Percentiles rank a stretch among this genome's conserved stretches.
phyloP scores from a whole-genome alignment of 2,888 invertebrate species.

The Chromoteleia sp. region DNA sequence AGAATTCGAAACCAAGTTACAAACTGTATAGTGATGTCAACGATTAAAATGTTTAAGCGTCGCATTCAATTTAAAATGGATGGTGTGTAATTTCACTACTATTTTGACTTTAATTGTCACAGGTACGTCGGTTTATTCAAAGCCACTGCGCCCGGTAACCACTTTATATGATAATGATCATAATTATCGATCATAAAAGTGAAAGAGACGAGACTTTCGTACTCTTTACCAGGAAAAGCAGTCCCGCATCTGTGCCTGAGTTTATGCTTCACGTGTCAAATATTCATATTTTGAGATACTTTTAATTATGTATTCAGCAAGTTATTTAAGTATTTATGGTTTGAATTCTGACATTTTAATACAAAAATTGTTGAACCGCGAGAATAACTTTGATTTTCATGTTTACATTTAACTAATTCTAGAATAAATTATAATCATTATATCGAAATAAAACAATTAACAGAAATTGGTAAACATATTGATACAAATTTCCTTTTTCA shows the following conservation, averaged over 20 bases:
- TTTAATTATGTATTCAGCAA: slow-evolving; percentile 45
- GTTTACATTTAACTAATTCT: neutral
- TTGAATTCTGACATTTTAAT: slow-evolving; percentile 14
- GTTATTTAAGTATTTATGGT: slow-evolving; percentile 24
- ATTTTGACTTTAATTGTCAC: slow-evolving; percentile 38
- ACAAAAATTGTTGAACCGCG: neutral
- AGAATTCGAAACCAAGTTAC: neutral
- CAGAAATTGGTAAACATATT: no score
- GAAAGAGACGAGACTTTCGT: slow-evolving; percentile 64
- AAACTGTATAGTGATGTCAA: slow-evolving; percentile 1
- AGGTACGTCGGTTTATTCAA: slow-evolving; percentile 18
- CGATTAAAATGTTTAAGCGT: slow-evolving; percentile 16
- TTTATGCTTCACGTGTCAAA: slow-evolving; percentile 44
- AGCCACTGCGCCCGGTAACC: slow-evolving; percentile 26
- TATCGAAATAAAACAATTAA: no score
- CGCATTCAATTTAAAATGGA: slow-evolving; percentile 18
- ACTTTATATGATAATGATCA: slow-evolving; percentile 65
- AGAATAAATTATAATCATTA: no score
- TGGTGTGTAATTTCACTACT: slow-evolving; percentile 16
- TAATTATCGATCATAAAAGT: slow-evolving; percentile 70
- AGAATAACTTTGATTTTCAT: slow-evolving; percentile 7
- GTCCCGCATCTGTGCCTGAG: slow-evolving; percentile 13
- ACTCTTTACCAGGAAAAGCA: slow-evolving; percentile 55
- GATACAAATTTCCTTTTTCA: no score
- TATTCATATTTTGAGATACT: slow-evolving; percentile 46